Conservation (phyloP, 2,113 vertebrate species). For the Nerophis ophidion region DNA sequence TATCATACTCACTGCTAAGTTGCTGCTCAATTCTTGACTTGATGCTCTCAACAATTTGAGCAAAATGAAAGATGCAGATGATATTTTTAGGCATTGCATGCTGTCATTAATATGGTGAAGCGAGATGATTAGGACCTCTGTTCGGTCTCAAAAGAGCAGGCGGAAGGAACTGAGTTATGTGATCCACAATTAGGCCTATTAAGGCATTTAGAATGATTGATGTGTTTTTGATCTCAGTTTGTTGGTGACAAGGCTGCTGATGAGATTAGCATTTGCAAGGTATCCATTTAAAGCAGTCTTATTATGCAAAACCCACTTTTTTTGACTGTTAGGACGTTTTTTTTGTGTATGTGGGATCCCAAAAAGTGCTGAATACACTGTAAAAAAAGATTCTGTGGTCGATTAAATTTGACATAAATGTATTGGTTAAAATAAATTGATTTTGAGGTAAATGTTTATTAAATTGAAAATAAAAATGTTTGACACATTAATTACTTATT, state of each 20-base stretch:
- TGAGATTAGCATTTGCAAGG: conserved; percentile 13
- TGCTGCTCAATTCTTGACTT: not conserved
- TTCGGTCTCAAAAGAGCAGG: conserved; percentile 8
- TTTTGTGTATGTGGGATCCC: too few relatives aligned
- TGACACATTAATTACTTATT: too few relatives aligned
- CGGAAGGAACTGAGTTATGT: conserved; percentile 3
- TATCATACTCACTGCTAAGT: not conserved
- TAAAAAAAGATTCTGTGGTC: too few relatives aligned
- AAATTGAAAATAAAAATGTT: too few relatives aligned
- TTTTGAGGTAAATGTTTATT: too few relatives aligned
- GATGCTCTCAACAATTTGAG: not conserved
- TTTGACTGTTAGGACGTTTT: too few relatives aligned
- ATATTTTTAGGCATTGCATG: conserved; percentile 3
- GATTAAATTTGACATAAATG: too few relatives aligned
- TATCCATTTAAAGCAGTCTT: too few relatives aligned
- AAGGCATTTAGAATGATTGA: conserved; percentile 29
- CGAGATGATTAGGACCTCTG: conserved; percentile 5
- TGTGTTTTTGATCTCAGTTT: conserved; percentile 4
- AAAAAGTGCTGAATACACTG: too few relatives aligned
- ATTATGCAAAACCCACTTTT: too few relatives aligned
- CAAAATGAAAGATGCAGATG: conserved; percentile 1
- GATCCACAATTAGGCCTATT: conserved; percentile 7
- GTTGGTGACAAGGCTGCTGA: conserved; percentile 20
- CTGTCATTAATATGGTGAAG: conserved; percentile 9
- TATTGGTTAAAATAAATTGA: too few relatives aligned